These are phyloP conservation scores for Galerucella calmariensis DNA, from an alignment of 2,888 invertebrate species.

Conservation along the genomic window DNA sequence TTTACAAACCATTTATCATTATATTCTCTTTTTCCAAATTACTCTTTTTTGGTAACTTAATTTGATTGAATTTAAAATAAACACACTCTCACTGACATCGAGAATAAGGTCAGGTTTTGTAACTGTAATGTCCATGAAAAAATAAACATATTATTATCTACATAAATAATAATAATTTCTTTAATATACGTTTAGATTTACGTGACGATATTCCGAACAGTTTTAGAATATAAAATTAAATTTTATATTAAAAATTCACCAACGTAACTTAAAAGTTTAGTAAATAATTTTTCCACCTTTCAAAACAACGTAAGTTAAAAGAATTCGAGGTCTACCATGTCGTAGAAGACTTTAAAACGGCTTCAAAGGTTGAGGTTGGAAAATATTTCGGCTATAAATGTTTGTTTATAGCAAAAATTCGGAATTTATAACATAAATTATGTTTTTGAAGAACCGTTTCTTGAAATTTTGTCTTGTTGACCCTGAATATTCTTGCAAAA, in stretches of 20 bases:
- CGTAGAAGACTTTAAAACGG: too few species aligned
- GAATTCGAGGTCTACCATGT: neutral
- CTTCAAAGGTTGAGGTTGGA: neutral
- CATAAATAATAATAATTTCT: neutral
- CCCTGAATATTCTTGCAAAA: too few species aligned
- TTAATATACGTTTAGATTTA: neutral
- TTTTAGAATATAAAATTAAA: neutral
- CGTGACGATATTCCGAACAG: neutral
- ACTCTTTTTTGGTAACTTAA: neutral
- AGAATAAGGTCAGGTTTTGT: slow-evolving; percentile 12
- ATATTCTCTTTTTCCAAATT: neutral
- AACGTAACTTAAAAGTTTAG: neutral
- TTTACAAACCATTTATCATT: neutral
- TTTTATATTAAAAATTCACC: neutral
- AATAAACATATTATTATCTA: neutral
- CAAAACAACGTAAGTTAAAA: too few species aligned
- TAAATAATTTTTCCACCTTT: neutral
- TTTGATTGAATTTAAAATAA: neutral
- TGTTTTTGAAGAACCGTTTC: too few species aligned
- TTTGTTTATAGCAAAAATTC: too few species aligned
- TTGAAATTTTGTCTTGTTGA: too few species aligned
- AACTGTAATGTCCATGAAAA: slow-evolving; percentile 8
- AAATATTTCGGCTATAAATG: too few species aligned
- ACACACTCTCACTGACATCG: neutral
- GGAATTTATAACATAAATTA: too few species aligned